Evolutionary conservation across 2,797 vertebrate species (phyloP), one percentile per base, ranked within the genome.

Genomic region (Huso huso): DNA sequence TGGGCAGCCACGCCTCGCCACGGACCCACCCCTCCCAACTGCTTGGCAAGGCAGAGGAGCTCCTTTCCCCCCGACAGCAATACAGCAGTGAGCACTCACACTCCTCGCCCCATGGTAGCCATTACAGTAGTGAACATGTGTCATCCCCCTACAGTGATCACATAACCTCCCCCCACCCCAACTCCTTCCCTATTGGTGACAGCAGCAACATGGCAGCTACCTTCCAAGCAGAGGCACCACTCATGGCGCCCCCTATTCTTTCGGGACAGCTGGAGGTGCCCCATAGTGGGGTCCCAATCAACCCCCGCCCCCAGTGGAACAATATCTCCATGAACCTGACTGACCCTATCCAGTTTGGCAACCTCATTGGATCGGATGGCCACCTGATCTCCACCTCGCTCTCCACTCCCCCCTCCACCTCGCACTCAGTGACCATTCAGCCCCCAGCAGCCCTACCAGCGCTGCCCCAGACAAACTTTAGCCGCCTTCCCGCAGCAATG

Each of bases 371-470:
- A 72, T 86, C 94, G 51, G 96, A 98, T 72, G 91, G 93, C 80
- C 97, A 96, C 81, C 94, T 99, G 75, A 92, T 99, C 67, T 97
- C 96, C 86, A 99, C 97, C 2, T 94, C 97, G 68, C 88, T 99
- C 55, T 97, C 96, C 82, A 99, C 97, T 5, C 96, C 97, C n/a
- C 96, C 94, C 51, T 90, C 94, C 83, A 92, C 91, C 73, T 90
- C 92, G 72, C 94, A 94, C 88, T 95, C 95, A 75, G 92, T 93
- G 82, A 93, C 91, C 76, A 88, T 95, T 74, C 95, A 97, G 88
- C 95, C 97, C 78, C 90, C 94, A 87, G 93, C 93, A 60, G 91
- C 94, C 70, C 94, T 97, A 70, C 94, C 96, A 64, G 92, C 92
- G 73, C 91, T 96, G 77, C 93, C 95, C 6, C 95, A 94, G 88